Evolutionary conservation across 2,113 vertebrate genomes (phyloP).

Genomic region (Aptenodytes forsteri): DNA sequence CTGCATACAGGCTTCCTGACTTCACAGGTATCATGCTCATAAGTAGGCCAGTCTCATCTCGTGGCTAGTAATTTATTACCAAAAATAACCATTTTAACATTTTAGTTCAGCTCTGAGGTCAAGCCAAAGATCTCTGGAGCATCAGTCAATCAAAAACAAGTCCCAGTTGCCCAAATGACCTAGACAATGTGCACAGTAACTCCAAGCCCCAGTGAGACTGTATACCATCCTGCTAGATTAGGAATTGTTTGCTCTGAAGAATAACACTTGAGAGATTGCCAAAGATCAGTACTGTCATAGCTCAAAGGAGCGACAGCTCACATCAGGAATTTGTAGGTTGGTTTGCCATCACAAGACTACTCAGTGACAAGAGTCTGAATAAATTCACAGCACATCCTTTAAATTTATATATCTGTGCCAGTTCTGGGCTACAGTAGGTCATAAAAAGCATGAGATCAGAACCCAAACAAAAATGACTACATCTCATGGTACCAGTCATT

Average conservation of each 20-base stretch:
- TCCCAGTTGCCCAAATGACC: neutral
- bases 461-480: neutral
- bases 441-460: neutral
- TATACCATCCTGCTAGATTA: neutral
- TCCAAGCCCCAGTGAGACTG: neutral
- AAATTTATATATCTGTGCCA: neutral
- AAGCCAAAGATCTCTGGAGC: neutral
- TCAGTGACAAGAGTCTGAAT: neutral
- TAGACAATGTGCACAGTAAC: neutral
- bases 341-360: neutral
- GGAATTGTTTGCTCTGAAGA: neutral
- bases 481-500: neutral
- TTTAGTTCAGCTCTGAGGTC: neutral
- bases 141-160: neutral
- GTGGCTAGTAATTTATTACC: neutral
- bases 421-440: neutral
- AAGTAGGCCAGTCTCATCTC: neutral
- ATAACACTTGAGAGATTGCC: neutral
- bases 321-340: neutral
- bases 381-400: neutral
- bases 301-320: neutral
- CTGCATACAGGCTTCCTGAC: neutral
- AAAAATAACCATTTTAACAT: neutral
- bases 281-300: neutral
- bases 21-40: neutral